Evolutionary conservation across 1,140 invertebrate genomes (phyloP).

Genomic region (Chymomyza costata): DNA sequence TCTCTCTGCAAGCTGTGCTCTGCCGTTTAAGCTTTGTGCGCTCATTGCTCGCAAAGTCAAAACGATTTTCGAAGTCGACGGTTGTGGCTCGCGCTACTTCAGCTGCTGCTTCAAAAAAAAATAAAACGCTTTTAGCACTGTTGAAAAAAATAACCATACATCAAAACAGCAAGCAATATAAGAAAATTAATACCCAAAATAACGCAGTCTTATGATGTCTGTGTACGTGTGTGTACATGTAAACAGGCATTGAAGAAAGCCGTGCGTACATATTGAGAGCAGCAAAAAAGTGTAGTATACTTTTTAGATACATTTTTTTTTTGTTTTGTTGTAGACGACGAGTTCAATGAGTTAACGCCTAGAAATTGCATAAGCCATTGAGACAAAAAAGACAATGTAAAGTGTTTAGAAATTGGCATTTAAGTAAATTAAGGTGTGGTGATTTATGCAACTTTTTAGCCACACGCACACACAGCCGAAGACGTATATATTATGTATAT

Average conservation of each 20-base stretch:
- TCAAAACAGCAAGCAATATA: constrained; percentile 10
- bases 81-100: constrained; percentile 59
- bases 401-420: constrained; percentile 31
- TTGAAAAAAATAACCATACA: constrained; percentile 14
- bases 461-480: constrained; percentile 40
- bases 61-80: constrained; percentile 74
- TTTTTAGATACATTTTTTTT: constrained; percentile 12
- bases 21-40: constrained; percentile 10
- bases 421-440: constrained; percentile 75
- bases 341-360: constrained; percentile 5
- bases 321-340: constrained; percentile 4
- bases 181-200: neutral
- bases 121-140: constrained; percentile 38
- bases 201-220: too few relatives aligned
- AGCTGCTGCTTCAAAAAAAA: constrained; percentile 41
- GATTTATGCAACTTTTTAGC: constrained; percentile 74
- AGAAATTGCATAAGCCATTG: neutral
- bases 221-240: too few relatives aligned
- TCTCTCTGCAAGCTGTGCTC: constrained; percentile 14
- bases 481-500: too few relatives aligned
- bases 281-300: constrained; percentile 32
- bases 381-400: constrained; percentile 8
- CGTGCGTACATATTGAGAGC: constrained; percentile 3
- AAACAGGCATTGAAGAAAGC: too few relatives aligned
- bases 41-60: constrained; percentile 52